Evolutionary conservation across 1,140 invertebrate species (phyloP).

Genomic region (Cotesia typhae): DNA sequence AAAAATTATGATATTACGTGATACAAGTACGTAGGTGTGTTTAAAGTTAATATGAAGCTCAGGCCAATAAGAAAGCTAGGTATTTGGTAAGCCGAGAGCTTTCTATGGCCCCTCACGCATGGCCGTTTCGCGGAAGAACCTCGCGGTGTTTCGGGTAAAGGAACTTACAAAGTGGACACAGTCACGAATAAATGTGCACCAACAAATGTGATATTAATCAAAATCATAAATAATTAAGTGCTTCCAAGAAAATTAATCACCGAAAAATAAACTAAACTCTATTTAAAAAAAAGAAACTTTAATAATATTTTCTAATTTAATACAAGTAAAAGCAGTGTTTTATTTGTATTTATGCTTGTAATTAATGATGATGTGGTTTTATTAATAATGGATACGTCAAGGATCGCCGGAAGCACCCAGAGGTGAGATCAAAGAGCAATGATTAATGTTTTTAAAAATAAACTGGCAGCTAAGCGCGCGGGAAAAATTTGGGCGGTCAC

Average conservation of each 20-base stretch:
- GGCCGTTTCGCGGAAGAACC: conserved; percentile 30
- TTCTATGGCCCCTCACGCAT: conserved; percentile 30
- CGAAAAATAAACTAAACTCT: neutral
- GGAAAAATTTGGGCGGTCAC: conserved; percentile 4
- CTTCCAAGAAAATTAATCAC: neutral
- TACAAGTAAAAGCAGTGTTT: too few relatives aligned
- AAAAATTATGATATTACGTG: neutral
- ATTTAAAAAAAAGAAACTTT: too few relatives aligned
- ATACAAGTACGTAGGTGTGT: neutral
- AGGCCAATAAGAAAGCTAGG: conserved; percentile 28
- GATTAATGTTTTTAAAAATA: too few relatives aligned
- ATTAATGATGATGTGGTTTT: neutral
- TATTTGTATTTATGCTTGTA: neutral
- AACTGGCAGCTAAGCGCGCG: too few relatives aligned
- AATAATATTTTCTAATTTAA: too few relatives aligned
- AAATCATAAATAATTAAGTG: neutral
- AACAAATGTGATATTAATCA: conserved; percentile 7
- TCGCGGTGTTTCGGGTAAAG: conserved; percentile 26
- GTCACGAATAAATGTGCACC: conserved; percentile 14
- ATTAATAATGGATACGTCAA: too few relatives aligned
- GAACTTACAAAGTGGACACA: conserved; percentile 15
- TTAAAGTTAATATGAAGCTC: neutral
- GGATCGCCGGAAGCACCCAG: too few relatives aligned
- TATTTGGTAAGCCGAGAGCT: conserved; percentile 6
- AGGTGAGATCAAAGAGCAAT: too few relatives aligned